These are phyloP conservation scores for Ennomos erosarius DNA, from an alignment of 2,888 invertebrate genomes.

Conservation along the genomic window DNA sequence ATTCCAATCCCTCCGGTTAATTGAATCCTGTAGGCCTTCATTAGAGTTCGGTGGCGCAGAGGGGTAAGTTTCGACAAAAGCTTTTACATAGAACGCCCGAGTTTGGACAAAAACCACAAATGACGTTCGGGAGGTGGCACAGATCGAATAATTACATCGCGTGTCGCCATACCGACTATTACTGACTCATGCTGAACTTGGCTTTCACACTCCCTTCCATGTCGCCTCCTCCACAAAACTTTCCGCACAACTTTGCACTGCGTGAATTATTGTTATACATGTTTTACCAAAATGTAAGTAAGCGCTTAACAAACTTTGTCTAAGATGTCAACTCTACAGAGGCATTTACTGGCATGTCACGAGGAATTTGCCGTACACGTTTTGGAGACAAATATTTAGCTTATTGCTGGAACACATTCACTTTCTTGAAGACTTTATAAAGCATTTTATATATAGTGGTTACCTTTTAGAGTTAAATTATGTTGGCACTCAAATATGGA, in stretches of 20 bases:
- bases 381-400: conserved; percentile 31
- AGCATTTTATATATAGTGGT: conserved; percentile 9
- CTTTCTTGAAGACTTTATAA: conserved; percentile 20
- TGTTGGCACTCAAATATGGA: no score
- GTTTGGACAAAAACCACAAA: conserved; percentile 78
- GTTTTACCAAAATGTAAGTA: conserved; percentile 70
- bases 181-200: conserved; percentile 60
- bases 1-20: conserved; percentile 79
- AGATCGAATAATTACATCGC: conserved; percentile 73
- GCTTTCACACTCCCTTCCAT: conserved; percentile 65
- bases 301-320: conserved; percentile 65
- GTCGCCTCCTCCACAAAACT: conserved; percentile 67
- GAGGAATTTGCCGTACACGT: conserved; percentile 34
- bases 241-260: conserved; percentile 59
- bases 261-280: conserved; percentile 73
- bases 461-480: background rate
- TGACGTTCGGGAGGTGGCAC: conserved; percentile 67
- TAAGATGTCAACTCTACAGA: conserved; percentile 50
- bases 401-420: conserved; percentile 28
- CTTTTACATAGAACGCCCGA: conserved; percentile 69
- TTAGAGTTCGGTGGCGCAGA: conserved; percentile 60
- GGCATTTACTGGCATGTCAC: conserved; percentile 48
- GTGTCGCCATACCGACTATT: conserved; percentile 22
- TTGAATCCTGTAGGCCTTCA: conserved; percentile 82
- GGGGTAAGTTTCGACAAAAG: conserved; percentile 65